A percentile compares a stretch with the other conserved stretches of the same genome.
Conservation (phyloP, 2,113 vertebrate species). For the Enhydra lutris region DNA sequence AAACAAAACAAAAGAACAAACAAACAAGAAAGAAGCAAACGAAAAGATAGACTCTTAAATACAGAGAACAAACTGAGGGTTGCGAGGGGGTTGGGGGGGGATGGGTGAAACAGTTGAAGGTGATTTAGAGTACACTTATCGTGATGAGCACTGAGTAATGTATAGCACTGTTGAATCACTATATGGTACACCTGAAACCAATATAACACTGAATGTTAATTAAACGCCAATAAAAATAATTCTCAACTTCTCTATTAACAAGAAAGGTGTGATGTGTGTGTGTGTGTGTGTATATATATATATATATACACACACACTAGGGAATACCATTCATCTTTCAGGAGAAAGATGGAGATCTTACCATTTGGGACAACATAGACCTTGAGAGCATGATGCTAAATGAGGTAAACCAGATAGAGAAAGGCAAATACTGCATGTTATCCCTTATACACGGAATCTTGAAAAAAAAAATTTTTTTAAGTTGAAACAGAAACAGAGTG, state of each 20-base stretch:
- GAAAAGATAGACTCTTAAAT: not conserved
- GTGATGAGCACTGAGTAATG: not conserved
- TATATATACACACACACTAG: no score
- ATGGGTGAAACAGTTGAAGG: not conserved
- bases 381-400: not conserved
- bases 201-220: not conserved
- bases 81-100: not conserved
- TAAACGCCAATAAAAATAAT: not conserved
- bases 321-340: not conserved
- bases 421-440: not conserved
- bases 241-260: not conserved
- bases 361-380: not conserved
- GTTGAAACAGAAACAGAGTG: not conserved
- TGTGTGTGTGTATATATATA: no score
- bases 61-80: not conserved
- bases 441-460: not conserved
- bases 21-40: not conserved
- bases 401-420: not conserved
- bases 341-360: not conserved
- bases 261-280: no score
- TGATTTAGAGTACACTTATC: not conserved
- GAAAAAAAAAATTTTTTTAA: not conserved
- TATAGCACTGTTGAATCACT: not conserved
- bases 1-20: not conserved
- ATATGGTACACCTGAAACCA: not conserved